Evolutionary conservation across 2,113 vertebrate species (phyloP).

Genomic region (Hypanus sabinus): DNA sequence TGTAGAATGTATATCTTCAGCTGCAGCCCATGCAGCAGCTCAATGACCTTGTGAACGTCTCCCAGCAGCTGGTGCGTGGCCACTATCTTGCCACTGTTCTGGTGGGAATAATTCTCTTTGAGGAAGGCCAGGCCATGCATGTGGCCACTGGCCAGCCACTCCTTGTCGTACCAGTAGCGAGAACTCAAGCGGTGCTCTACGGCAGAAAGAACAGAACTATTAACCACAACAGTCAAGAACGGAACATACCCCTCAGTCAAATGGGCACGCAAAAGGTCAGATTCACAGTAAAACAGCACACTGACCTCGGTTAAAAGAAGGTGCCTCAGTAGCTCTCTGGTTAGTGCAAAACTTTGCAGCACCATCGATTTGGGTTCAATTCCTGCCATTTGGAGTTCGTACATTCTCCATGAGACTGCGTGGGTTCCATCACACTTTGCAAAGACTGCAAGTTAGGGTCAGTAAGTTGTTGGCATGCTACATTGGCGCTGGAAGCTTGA

Average conservation of each 20-base stretch:
- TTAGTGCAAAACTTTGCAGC: too few species aligned
- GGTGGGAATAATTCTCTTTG: slow-evolving; percentile 86
- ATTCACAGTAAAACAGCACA: neutral
- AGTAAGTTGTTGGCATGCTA: too few species aligned
- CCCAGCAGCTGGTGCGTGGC: slow-evolving; percentile 83
- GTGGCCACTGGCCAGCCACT: slow-evolving; percentile 79
- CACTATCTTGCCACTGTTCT: slow-evolving; percentile 83
- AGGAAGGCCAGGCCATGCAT: slow-evolving; percentile 89
- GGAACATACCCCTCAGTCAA: neutral
- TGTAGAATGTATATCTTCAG: slow-evolving; percentile 89
- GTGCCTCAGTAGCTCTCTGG: too few species aligned
- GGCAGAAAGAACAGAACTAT: slow-evolving; percentile 41
- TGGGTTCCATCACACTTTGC: too few species aligned
- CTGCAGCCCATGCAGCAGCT: slow-evolving; percentile 82
- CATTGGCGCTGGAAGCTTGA: too few species aligned
- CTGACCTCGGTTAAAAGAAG: too few species aligned
- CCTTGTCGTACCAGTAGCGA: slow-evolving; percentile 80
- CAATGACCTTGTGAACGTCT: slow-evolving; percentile 73
- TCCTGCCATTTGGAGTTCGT: too few species aligned
- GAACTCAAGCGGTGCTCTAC: slow-evolving; percentile 78
- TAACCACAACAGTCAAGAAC: neutral
- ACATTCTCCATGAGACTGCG: too few species aligned
- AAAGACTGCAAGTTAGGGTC: too few species aligned
- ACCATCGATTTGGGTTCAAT: too few species aligned
- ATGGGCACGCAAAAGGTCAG: too few species aligned